Conservation (phyloP, 2,797 vertebrate genomes). For the Paramormyrops hopkinsi region DNA sequence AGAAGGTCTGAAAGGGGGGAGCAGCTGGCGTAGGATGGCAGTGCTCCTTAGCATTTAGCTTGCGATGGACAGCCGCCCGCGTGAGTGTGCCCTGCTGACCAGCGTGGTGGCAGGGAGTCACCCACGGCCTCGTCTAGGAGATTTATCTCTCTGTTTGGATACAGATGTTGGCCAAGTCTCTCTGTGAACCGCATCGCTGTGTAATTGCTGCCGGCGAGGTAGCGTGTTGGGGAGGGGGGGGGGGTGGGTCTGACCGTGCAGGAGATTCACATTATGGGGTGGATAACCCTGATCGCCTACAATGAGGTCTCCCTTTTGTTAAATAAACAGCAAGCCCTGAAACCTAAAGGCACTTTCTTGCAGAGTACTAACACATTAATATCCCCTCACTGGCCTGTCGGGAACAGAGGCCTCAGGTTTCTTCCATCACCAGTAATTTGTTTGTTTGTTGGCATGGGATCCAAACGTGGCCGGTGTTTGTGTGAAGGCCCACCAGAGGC, state of each 20-base stretch:
- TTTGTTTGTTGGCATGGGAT: conserved; percentile 64
- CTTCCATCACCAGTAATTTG: conserved; percentile 38
- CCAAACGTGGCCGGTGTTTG: conserved; percentile 64
- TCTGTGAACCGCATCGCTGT: conserved; percentile 52
- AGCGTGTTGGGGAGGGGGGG: conserved; percentile 26
- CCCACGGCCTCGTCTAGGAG: conserved; percentile 37
- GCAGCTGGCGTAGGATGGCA: no score
- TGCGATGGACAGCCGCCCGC: background rate
- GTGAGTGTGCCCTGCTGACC: conserved; percentile 16
- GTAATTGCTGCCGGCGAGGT: conserved; percentile 47
- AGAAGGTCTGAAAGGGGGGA: background rate
- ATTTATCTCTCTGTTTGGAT: conserved; percentile 48
- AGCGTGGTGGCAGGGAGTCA: conserved; percentile 30
- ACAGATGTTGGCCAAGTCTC: conserved; percentile 53
- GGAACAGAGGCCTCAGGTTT: background rate
- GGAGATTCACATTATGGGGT: conserved; percentile 39
- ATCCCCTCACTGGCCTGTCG: background rate
- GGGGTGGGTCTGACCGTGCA: conserved; percentile 14
- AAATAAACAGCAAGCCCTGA: conserved; percentile 60
- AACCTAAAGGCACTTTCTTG: conserved; percentile 59
- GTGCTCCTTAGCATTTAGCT: background rate
- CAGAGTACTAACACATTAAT: conserved; percentile 25
- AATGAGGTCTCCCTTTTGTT: conserved; percentile 59
- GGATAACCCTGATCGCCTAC: conserved; percentile 51
- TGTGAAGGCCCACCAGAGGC: conserved; percentile 62